Evolutionary conservation across 2,797 vertebrate species (phyloP), one percentile per base, ranked within the genome.

Genomic region (Gambelia wislizenii): DNA sequence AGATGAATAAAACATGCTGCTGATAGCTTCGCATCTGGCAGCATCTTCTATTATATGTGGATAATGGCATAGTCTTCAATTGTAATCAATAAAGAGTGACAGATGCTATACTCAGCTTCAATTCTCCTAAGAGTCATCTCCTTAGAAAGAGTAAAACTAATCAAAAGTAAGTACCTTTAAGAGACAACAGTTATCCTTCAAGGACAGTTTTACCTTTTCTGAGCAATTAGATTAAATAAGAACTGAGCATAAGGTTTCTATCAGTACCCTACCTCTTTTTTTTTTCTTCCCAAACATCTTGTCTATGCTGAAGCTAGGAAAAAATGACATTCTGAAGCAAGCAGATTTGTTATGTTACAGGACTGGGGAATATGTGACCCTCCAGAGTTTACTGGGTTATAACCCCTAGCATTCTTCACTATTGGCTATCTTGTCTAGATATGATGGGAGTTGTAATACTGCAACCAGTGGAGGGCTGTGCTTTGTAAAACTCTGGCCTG

Each of bases 1-100:
- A 25, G 54, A 92, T 94, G 91, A 95, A 93, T 96, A 94, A 96
- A 94, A 90, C 87, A 94, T 92, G 91, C 6, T 69, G 87, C 33
- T 27, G 49, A 77, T 82, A 89, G 89, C 91, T 94, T 88, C 84
- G 33, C 82, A 61, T 90, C 84, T 90, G 94, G 87, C 89, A 88
- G 90, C 87, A 61, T 85, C 88, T 86, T 61, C 91, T 87, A 89
- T 74, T 89, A 64, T 91, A 69, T 93, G 85, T 86, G 75, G 83
- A 88, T 88, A 90, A 92, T 42, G 70, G n/a, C 54, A 81, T 39
- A 75, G 89, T 82, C 70, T 12, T 61, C 70, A 90, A 90, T 67
- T 87, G 59, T 90, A 47, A 42, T 83, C 61, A 94, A 82, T 67
- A 33, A 87, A 80, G 16, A 44, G 47, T 16, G n/a, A 78, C 78